Evolutionary conservation across 2,113 vertebrate species (phyloP), one percentile per base, ranked within the genome.

Genomic region (Neofelis nebulosa): DNA sequence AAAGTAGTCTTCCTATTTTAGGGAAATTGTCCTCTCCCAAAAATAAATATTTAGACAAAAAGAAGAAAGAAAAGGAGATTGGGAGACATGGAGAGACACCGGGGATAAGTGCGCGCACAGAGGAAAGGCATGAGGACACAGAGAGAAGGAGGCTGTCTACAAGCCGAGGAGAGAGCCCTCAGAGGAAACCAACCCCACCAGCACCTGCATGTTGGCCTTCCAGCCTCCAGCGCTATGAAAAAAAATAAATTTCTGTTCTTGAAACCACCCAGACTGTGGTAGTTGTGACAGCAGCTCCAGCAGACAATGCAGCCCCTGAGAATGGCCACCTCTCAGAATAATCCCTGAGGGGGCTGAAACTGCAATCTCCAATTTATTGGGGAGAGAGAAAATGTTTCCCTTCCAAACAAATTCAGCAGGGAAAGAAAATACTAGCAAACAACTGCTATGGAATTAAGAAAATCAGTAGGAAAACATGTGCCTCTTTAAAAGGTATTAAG

Each of bases 391-490:
- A 65, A 85, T 48, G 13, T 38, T 91, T 95, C 74, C 83, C 94
- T 7, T 78, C 76, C 79, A 61, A 89, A 79, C 45, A 82, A 89
- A 61, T 79, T 82, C 81, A 65, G 7, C 91, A 80, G 0, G 73
- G 36, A 79, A 86, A 94, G 82, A 93, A 92, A 96, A n/a, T 50
- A 76, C 25, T 41, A 66, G 65, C 31, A 57, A 94, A 68, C 7
- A 76, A 23, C 16, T 27, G 25, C 45, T 25, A 21, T 31, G 76
- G 68, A 73, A 29, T 8, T n/a, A 55, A 78, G 61, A 90, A 61
- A 38, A 71, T 71, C 12, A 0, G 8, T 1, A 84, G 78, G 85
- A 88, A 96, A 90, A 45, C 2, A 10, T 21, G 12, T 4, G 15
- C 21, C 29, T 61, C 38, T 80, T 41, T 21, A 81, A 80, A 83